Percentiles rank a stretch among this genome's conserved stretches.
Evolutionary conservation across 1,140 invertebrate genomes (phyloP).

Genomic region (Drosophila funebris): DNA sequence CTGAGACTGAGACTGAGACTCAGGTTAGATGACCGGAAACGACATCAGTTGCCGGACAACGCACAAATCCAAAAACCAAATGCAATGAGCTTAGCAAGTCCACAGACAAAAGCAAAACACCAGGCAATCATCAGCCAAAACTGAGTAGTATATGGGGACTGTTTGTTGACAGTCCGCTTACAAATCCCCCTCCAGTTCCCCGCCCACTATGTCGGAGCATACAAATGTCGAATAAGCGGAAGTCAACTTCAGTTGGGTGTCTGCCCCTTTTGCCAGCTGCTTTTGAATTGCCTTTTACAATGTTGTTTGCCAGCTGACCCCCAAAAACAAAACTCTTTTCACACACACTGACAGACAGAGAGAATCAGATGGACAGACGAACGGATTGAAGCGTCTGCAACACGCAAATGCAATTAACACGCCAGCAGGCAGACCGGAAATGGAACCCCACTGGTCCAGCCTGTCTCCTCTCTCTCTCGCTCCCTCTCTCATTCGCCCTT

Average conservation of each 20-base stretch:
- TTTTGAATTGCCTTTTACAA: slow-evolving; percentile 66
- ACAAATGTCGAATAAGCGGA: slow-evolving; percentile 32
- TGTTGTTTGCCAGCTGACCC: slow-evolving; percentile 64
- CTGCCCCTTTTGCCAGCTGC: slow-evolving; percentile 30
- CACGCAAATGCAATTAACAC: slow-evolving; percentile 82
- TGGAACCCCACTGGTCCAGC: slow-evolving; percentile 52
- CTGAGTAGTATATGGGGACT: slow-evolving; percentile 46
- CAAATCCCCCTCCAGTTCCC: not conserved
- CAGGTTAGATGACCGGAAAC: slow-evolving; percentile 60
- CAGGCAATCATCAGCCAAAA: slow-evolving; percentile 44
- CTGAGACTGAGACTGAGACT: slow-evolving; percentile 15
- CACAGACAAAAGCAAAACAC: slow-evolving; percentile 20
- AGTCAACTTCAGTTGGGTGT: slow-evolving; percentile 21
- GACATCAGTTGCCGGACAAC: slow-evolving; percentile 33
- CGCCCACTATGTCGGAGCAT: not conserved
- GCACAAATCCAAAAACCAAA: slow-evolving; percentile 42
- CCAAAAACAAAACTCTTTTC: slow-evolving; percentile 41
- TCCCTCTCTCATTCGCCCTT: not conserved
- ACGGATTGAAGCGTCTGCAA: slow-evolving; percentile 54
- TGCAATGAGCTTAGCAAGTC: slow-evolving; percentile 57
- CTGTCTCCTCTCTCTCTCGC: not conserved
- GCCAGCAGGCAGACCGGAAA: slow-evolving; percentile 75
- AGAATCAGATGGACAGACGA: not conserved
- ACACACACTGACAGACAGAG: not conserved
- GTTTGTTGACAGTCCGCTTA: slow-evolving; percentile 55